phyloP scores from a whole-genome alignment of 1,140 invertebrate species.

The Aphelinus atriplicis region DNA sequence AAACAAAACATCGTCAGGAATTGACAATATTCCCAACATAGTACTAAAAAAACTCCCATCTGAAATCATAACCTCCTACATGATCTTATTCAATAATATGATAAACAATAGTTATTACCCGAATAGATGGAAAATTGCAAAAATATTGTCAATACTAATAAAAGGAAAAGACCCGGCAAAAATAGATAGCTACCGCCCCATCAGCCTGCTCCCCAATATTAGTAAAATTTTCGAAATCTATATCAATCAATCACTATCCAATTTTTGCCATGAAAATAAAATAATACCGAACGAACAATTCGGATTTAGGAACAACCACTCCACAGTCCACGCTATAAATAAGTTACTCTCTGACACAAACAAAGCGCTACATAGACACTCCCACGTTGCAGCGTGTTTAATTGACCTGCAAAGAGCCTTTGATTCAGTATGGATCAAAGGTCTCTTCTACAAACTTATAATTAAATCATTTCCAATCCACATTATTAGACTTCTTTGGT shows the following conservation, averaged over 20 bases:
- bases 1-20: conserved; percentile 10
- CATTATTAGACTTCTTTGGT: not conserved
- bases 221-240: not conserved
- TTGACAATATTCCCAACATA: conserved; percentile 16
- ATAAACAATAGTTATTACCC: conserved; percentile 4
- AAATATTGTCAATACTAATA: not conserved
- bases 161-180: not conserved
- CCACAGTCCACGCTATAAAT: not conserved
- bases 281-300: not conserved
- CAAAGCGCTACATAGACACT: not conserved
- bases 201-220: not conserved
- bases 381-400: not conserved
- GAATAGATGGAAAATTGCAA: conserved; percentile 11
- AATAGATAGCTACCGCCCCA: not conserved
- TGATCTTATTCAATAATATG: not conserved
- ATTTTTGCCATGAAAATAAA: not conserved
- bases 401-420: not conserved
- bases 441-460: not conserved
- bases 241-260: not conserved
- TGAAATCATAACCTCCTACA: conserved; percentile 5
- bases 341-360: not conserved
- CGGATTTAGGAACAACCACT: not conserved
- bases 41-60: not conserved
- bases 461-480: not conserved
- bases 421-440: not conserved